Conservation (phyloP, 2,113 vertebrate species). For the Trogon surrucura region DNA sequence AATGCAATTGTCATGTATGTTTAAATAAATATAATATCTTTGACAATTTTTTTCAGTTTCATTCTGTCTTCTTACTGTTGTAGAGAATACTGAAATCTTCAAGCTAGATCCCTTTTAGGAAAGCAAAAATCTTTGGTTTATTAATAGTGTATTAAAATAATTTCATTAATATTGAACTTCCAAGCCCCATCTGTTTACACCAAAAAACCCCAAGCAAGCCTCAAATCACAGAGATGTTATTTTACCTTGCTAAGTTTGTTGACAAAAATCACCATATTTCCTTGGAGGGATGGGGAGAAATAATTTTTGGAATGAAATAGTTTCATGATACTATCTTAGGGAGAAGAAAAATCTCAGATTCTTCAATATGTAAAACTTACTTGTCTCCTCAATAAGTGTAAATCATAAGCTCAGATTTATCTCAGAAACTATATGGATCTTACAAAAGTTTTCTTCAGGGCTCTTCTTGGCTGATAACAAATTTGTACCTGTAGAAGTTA, state of each 20-base stretch:
- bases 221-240: background rate
- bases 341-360: background rate
- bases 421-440: background rate
- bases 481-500: background rate
- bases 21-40: background rate
- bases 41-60: background rate
- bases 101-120: background rate
- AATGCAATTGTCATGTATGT: background rate
- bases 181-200: conserved; percentile 10
- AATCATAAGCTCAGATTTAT: background rate
- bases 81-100: background rate
- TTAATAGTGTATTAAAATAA: background rate
- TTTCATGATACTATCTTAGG: background rate
- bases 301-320: background rate
- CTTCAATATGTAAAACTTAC: background rate
- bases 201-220: background rate
- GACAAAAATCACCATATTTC: background rate
- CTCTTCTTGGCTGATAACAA: background rate
- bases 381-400: background rate
- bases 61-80: background rate
- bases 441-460: background rate
- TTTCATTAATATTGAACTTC: background rate
- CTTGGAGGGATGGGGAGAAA: background rate
- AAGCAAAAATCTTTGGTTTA: background rate
- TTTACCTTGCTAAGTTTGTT: background rate